Percentiles rank a stretch among this genome's conserved stretches.
Conservation (phyloP, 37 sponge, comb jelly and placozoan species). For the Crambe crambe region DNA sequence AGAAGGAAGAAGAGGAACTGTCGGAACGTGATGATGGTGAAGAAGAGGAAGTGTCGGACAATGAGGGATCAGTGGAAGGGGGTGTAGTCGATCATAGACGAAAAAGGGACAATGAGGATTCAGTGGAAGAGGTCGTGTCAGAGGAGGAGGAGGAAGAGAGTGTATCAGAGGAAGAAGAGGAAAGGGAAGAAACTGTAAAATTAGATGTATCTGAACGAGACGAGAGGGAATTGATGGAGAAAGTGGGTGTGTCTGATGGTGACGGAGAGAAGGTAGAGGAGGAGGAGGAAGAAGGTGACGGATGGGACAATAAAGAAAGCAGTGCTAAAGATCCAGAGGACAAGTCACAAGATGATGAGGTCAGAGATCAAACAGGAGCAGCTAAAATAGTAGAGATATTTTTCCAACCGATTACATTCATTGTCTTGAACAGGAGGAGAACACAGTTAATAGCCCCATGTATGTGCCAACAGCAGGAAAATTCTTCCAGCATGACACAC, state of each 20-base stretch:
- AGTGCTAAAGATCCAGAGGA: neutral
- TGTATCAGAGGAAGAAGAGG: too few species aligned
- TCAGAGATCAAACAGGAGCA: too few species aligned
- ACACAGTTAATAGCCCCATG: constrained; percentile 38
- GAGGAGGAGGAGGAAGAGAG: constrained; percentile 22
- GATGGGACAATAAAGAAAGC: neutral
- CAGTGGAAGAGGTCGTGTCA: constrained; percentile 8
- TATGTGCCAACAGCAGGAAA: constrained; percentile 59
- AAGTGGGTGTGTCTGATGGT: neutral
- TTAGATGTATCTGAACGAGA: neutral
- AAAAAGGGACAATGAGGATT: neutral
- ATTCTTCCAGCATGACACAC: constrained; percentile 72
- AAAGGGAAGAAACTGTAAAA: neutral
- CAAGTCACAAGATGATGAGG: neutral
- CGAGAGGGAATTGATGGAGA: neutral
- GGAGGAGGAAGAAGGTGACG: neutral
- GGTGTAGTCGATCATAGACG: neutral
- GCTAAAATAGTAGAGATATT: too few species aligned
- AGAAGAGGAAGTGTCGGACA: constrained; percentile 16
- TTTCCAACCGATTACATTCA: too few species aligned
- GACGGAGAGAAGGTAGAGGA: constrained; percentile 9
- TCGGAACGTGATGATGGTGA: neutral
- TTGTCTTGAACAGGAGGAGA: constrained; percentile 29
- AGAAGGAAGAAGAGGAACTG: neutral
- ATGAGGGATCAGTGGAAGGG: neutral